phyloP scores from a whole-genome alignment of 2,113 vertebrate species.

The Thermophis baileyi region DNA sequence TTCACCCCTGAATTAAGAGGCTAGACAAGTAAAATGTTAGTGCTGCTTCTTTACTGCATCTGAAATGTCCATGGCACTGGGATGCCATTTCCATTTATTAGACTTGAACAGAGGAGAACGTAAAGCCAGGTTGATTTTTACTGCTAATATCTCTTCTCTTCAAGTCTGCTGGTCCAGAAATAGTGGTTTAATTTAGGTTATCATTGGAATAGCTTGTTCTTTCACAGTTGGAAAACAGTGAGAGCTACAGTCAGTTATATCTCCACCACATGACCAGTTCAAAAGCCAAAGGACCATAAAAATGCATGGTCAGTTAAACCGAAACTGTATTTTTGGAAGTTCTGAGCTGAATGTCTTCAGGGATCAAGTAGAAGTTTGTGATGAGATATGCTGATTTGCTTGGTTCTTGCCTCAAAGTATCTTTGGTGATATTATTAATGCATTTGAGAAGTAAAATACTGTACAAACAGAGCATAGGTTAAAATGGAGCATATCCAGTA shows the following conservation, averaged over 20 bases:
- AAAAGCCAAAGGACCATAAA: background rate
- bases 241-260: background rate
- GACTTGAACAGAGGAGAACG: constrained; percentile 19
- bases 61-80: constrained; percentile 26
- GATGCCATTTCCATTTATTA: constrained; percentile 1
- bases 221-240: constrained; percentile 12
- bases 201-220: constrained; percentile 9
- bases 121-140: constrained; percentile 19
- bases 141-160: background rate
- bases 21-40: background rate
- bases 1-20: background rate
- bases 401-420: background rate
- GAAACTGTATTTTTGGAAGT: background rate
- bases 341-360: background rate
- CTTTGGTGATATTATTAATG: background rate
- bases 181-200: constrained; percentile 6
- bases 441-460: background rate
- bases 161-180: constrained; percentile 9
- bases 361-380: background rate
- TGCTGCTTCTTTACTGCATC: constrained; percentile 1
- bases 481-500: background rate
- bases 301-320: background rate
- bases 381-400: background rate
- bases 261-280: background rate
- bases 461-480: background rate